A percentile compares a stretch with the other conserved stretches of the same genome.
phyloP scores from a whole-genome alignment of 2,113 vertebrate genomes.

The Montifringilla adamsi region DNA sequence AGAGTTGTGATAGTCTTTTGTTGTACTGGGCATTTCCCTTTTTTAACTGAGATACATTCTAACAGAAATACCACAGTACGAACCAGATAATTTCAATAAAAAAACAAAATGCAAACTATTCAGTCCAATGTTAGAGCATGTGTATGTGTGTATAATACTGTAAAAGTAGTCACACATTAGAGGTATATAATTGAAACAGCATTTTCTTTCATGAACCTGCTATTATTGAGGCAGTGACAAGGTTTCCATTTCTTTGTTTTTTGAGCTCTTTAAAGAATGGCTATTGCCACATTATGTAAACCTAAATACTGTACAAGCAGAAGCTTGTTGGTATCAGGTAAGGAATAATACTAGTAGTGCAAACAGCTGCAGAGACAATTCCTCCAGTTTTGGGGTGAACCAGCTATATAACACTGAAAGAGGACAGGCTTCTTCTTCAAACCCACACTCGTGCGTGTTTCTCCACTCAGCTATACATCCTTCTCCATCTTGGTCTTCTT shows the following conservation, averaged over 20 bases:
- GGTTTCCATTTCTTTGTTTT: conserved; percentile 59
- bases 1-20: conserved; percentile 18
- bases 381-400: conserved; percentile 39
- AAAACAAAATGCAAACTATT: conserved; percentile 30
- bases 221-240: conserved; percentile 49
- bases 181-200: conserved; percentile 63
- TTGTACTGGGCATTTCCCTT: conserved; percentile 41
- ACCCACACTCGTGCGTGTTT: conserved; percentile 11
- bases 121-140: conserved; percentile 28
- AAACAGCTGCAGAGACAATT: conserved; percentile 59
- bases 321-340: conserved; percentile 62
- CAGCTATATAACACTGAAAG: conserved; percentile 24
- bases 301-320: conserved; percentile 61
- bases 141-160: conserved; percentile 57
- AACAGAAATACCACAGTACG: conserved; percentile 41
- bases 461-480: conserved; percentile 24
- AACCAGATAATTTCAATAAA: conserved; percentile 12
- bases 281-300: conserved; percentile 54
- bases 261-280: conserved; percentile 49
- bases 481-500: conserved; percentile 28
- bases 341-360: conserved; percentile 71
- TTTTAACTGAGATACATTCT: conserved; percentile 46
- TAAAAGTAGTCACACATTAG: conserved; percentile 62
- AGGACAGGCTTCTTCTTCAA: background rate
- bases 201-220: conserved; percentile 62